Conservation (phyloP, 2,888 invertebrate genomes). For the Scaeva pyrastri region DNA sequence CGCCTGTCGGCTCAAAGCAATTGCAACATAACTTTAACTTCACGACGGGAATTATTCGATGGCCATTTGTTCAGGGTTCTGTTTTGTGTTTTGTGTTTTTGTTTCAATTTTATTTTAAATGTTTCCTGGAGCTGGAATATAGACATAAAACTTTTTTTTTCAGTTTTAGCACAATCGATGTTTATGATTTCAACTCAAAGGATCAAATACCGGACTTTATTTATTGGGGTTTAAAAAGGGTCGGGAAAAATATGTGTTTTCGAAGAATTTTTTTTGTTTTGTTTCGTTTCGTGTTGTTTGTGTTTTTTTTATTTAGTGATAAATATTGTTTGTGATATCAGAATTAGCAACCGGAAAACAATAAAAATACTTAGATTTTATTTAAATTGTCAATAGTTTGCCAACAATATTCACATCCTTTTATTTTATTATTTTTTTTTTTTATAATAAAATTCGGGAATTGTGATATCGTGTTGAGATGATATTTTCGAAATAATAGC, state of each 20-base stretch:
- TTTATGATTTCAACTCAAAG: slow-evolving; percentile 43
- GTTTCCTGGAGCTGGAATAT: slow-evolving; percentile 41
- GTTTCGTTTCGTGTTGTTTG: neutral
- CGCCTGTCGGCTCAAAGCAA: slow-evolving; percentile 56
- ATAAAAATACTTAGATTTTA: slow-evolving; percentile 24
- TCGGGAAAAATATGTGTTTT: slow-evolving; percentile 30
- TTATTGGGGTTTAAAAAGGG: slow-evolving; percentile 39
- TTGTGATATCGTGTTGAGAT: neutral
- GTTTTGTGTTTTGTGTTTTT: slow-evolving; percentile 33
- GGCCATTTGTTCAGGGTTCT: slow-evolving; percentile 50
- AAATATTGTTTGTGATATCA: slow-evolving; percentile 18
- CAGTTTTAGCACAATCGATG: slow-evolving; percentile 54
- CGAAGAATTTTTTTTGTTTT: neutral
- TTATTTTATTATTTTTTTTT: slow-evolving; percentile 2
- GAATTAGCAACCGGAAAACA: slow-evolving; percentile 37
- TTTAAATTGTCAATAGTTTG: slow-evolving; percentile 9
- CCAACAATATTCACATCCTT: neutral
- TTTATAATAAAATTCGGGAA: neutral
- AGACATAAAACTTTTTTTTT: slow-evolving; percentile 53
- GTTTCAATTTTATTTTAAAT: slow-evolving; percentile 26
- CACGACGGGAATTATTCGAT: slow-evolving; percentile 64
- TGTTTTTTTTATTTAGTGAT: neutral
- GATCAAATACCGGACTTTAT: slow-evolving; percentile 43
- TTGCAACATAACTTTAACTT: slow-evolving; percentile 72
- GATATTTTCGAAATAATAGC: too few relatives aligned